phyloP scores from a whole-genome alignment of 2,888 invertebrate species.

The Drosophila subsilvestris region DNA sequence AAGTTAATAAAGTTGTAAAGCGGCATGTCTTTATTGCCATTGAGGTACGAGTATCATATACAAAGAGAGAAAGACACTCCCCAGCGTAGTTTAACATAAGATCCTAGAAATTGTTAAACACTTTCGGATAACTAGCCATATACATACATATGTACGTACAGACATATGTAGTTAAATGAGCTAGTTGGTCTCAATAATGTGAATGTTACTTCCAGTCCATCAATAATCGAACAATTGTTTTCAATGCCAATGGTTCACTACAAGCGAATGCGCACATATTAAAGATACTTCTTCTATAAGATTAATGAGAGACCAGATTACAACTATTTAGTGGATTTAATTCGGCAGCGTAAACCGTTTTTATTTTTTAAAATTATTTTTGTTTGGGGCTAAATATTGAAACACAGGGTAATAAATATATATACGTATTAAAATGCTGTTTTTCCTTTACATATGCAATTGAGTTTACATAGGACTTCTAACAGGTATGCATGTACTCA shows the following conservation, averaged over 20 bases:
- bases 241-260: slow-evolving; percentile 17
- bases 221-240: slow-evolving; percentile 15
- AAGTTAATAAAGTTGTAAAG: not conserved
- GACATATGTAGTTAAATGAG: slow-evolving; percentile 29
- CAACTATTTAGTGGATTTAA: not conserved
- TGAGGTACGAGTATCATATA: not conserved
- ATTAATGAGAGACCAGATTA: slow-evolving; percentile 18
- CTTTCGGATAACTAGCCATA: slow-evolving; percentile 26
- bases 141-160: too few species aligned
- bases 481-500: not conserved
- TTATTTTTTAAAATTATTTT: slow-evolving; percentile 37
- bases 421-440: slow-evolving; percentile 63
- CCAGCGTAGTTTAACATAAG: slow-evolving; percentile 21
- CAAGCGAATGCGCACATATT: slow-evolving; percentile 3
- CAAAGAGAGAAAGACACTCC: not conserved
- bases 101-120: slow-evolving; percentile 59
- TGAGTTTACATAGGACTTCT: not conserved
- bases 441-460: not conserved
- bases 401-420: slow-evolving; percentile 73
- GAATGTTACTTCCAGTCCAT: slow-evolving; percentile 29
- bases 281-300: slow-evolving; percentile 1
- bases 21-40: not conserved
- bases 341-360: slow-evolving; percentile 1
- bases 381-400: slow-evolving; percentile 55
- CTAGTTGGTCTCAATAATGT: slow-evolving; percentile 40